phyloP scores from a whole-genome alignment of 2,797 vertebrate genomes.

The Syngnathus acus region DNA sequence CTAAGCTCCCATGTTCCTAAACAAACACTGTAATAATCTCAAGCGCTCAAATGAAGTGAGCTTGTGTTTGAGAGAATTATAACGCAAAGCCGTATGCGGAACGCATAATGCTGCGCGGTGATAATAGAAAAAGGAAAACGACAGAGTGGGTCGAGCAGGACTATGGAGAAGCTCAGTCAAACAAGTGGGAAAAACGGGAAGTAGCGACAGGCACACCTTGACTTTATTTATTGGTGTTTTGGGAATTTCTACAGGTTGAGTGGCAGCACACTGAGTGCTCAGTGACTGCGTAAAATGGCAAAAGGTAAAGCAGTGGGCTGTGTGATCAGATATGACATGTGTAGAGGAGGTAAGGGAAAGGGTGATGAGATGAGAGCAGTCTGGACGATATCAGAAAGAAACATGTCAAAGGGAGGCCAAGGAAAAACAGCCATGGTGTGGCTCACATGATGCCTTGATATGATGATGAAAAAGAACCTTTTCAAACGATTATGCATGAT shows the following conservation, averaged over 20 bases:
- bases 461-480: not conserved
- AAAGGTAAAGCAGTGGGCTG: slow-evolving; percentile 22
- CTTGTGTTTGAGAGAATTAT: slow-evolving; percentile 8
- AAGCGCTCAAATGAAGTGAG: slow-evolving; percentile 17
- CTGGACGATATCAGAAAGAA: not conserved
- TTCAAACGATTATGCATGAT: not conserved
- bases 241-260: slow-evolving; percentile 13
- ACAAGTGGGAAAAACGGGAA: not conserved
- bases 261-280: slow-evolving; percentile 7
- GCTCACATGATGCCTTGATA: not conserved
- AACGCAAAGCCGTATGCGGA: slow-evolving; percentile 3
- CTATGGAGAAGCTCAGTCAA: not conserved
- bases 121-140: not conserved
- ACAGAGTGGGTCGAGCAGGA: not conserved
- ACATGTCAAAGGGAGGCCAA: not conserved
- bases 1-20: slow-evolving; percentile 8
- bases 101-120: not conserved
- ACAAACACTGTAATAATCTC: slow-evolving; percentile 15
- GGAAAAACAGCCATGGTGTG: not conserved
- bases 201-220: not conserved
- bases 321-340: slow-evolving; percentile 31
- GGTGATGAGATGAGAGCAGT: not conserved
- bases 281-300: slow-evolving; percentile 10
- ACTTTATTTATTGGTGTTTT: slow-evolving; percentile 10
- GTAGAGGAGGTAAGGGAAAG: slow-evolving; percentile 1